Evolutionary conservation across 2,888 invertebrate species (phyloP), one percentile per base, ranked within the genome.

Genomic region (Alitta virens): DNA sequence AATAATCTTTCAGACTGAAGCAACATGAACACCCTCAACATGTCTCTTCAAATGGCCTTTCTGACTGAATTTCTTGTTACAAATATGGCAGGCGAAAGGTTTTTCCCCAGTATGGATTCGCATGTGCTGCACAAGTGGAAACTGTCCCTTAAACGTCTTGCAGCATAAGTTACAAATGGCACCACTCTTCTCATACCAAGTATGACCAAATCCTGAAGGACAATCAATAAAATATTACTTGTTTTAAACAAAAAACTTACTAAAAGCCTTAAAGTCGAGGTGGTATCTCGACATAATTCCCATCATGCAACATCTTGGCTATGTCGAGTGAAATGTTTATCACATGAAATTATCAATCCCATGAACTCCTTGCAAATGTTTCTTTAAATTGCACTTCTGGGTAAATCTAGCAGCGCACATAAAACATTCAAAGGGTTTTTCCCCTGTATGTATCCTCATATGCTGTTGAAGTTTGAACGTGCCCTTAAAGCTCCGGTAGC

Each of bases 101-200:
- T 55, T 55, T 21, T 55, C 55, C 2, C 55, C 55, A 1, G 55
- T 55, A 18, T 55, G 55, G n/a, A 33, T 55, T 23, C 55, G 12
- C 38, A n/a, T 12, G 21, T 55, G 55, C 38, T 38, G 16, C 18
- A 38, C 38, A 16, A 55, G 9, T 12, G 18, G 33, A 2, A 16
- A n/a, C n/a, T 27, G 27, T 12, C 38, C 38, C 18, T 18, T 16
- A 16, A 16, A 55, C 2, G 27, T 23, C 40, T 55, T 55, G 38
- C 5, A 27, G 21, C 55, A 55, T 7, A 55, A 16, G 3, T 38
- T 23, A 55, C 55, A 55, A 14, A 12, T 33, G 7, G 33, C 33
- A 5, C 33, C 33, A 7, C 12, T 33, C 33, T 33, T 33, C 33
- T 33, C 33, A 7, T 5, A 33, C n/a, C n/a, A n/a, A n/a, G n/a